Conservation (phyloP, 2,888 invertebrate species). For the Pyrocoelia pectoralis region DNA sequence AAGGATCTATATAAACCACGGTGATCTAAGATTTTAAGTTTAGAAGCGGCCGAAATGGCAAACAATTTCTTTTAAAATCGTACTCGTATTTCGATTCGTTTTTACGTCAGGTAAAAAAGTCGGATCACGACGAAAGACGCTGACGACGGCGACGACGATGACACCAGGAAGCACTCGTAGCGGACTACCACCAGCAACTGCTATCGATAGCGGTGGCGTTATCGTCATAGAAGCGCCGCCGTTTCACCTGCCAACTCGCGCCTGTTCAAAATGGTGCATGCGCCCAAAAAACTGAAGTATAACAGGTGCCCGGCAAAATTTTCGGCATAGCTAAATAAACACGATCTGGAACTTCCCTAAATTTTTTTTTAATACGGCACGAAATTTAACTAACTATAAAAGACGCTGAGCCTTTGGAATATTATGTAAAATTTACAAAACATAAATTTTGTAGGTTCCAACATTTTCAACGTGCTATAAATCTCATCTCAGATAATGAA, state of each 20-base stretch:
- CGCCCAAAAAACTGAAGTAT: conserved; percentile 26
- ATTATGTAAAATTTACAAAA: conserved; percentile 9
- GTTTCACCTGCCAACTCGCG: conserved; percentile 30
- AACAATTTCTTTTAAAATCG: not conserved
- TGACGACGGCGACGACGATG: not conserved
- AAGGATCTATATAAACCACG: conserved; percentile 29
- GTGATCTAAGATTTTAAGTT: conserved; percentile 28
- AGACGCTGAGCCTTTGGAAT: not conserved
- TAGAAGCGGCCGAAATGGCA: not conserved
- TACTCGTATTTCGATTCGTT: conserved; percentile 20
- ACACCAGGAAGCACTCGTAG: conserved; percentile 20
- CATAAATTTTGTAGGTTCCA: conserved; percentile 4
- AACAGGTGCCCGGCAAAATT: conserved; percentile 33
- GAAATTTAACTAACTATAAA: not conserved
- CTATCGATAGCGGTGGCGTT: conserved; percentile 31
- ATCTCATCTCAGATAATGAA: conserved; percentile 12
- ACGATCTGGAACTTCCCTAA: not conserved
- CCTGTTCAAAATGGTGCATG: conserved; percentile 28
- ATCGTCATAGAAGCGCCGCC: conserved; percentile 27
- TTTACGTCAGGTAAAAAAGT: too few species aligned
- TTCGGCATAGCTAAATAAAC: conserved; percentile 2
- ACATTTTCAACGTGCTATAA: conserved; percentile 12
- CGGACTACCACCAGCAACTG: conserved; percentile 32
- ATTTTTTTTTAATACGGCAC: not conserved
- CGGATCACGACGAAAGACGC: not conserved